Evolutionary conservation across 2,888 invertebrate genomes (phyloP).

Genomic region (Synergus laeviventris): DNA sequence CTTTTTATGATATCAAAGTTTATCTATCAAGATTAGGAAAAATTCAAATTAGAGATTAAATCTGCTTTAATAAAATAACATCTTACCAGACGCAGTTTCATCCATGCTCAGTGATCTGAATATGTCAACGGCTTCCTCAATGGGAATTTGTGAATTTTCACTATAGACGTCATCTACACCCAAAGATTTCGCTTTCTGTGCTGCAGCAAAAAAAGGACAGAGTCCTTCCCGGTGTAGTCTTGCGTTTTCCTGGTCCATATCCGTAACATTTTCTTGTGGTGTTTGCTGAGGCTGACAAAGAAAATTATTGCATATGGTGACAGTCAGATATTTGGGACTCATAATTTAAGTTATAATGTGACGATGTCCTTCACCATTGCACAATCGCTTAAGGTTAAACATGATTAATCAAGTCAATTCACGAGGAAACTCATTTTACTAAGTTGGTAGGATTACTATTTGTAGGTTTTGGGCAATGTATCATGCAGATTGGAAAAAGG

Average conservation of each 20-base stretch:
- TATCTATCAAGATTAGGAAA: background rate
- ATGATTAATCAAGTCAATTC: slow-evolving; percentile 9
- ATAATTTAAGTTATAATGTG: background rate
- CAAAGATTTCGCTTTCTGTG: slow-evolving; percentile 65
- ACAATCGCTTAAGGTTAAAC: background rate
- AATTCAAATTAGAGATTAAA: background rate
- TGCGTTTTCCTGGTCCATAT: slow-evolving; percentile 64
- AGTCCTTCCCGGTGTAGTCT: slow-evolving; percentile 67
- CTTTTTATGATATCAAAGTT: background rate
- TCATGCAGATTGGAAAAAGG: slow-evolving; percentile 41
- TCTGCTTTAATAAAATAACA: background rate
- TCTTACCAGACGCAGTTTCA: slow-evolving; percentile 76
- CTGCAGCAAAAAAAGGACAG: slow-evolving; percentile 68
- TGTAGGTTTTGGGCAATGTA: slow-evolving; percentile 37
- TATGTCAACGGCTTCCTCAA: slow-evolving; percentile 73
- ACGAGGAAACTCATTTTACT: background rate
- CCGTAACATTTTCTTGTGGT: slow-evolving; percentile 61
- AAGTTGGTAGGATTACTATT: background rate
- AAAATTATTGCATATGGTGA: background rate
- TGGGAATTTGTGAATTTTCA: slow-evolving; percentile 72
- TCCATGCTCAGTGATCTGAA: slow-evolving; percentile 78
- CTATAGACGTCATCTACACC: slow-evolving; percentile 66
- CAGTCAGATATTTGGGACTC: background rate
- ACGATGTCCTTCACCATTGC: slow-evolving; percentile 30
- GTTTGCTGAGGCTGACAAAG: slow-evolving; percentile 45